Evolutionary conservation across 2,113 vertebrate species (phyloP), one percentile per base, ranked within the genome.

Genomic region (Tretioscincus oriximinensis): DNA sequence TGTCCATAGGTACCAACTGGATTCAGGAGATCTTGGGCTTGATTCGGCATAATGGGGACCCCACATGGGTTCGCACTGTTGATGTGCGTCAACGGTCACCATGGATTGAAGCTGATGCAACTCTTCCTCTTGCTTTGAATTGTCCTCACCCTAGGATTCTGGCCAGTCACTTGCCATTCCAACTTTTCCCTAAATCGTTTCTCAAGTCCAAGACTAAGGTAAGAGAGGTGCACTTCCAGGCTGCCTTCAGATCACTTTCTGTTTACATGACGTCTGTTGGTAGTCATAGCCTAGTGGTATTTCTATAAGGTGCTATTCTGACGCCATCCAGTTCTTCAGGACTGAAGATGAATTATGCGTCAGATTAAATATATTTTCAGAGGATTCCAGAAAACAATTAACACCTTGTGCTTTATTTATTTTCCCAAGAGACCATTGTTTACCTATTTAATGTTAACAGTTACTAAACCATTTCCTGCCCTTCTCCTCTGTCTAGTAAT

Each of bases 111-210:
- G 5, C 11, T 31, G 11, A 0, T 9, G 0, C 1, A 0, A n/a
- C 47, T 5, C 9, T 58, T 7, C 2, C 68, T 18, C 1, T 4
- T 9, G 76, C 76, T 47, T 14, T 58, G 49, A 35, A 26, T 24
- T 58, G 5, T 68, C 76, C 76, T 35, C 65, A 47, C 18, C 65
- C 76, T 21, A 68, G 76, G 11, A 20, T 68, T 11, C 2, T 78
- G 20, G 1, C 76, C 7, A 26, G 10, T 58, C 76, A 78, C 22
- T 28, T 78, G 28, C 76, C 47, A 9, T 35, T 58, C 29, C 76
- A 68, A 20, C 21, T 78, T 26, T 78, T 68, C 64, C 76, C 76
- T 9, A 78, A 78, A 7, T 78, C 76, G 2, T 78, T 78, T 35
- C 65, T 58, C 6, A 28, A 26, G 20, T 68, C 76, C 12, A 68